Base-by-base conservation (phyloP, 2,113 vertebrate species). In the Pardalotus punctatus region DNA sequence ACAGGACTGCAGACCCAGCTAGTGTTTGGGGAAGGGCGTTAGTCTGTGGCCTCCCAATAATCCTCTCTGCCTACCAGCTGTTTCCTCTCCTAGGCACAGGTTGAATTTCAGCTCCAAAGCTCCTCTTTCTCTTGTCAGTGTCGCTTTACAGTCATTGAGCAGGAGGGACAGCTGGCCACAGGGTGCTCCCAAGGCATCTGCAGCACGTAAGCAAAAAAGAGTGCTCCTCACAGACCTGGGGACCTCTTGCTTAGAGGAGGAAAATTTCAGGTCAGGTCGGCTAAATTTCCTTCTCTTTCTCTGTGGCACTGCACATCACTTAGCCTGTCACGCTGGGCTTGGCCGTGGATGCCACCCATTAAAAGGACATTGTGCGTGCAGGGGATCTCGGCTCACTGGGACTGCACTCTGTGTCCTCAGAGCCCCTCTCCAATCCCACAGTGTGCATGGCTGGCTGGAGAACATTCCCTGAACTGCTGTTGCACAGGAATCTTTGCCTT, bases 241-340 rank as follows among this genome's bases (percentile, higher is more conserved):
- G 31, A 62, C 25, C 35, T 71, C 1, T 50, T 78, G 61, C 61
- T 79, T 38, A 58, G 42, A 57, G 53, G 31, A 69, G 40, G 77
- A 65, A 43, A 9, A 25, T 28, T 56, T 45, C 40, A 38, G 80
- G 48, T 60, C 70, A 71, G 61, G 25, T 42, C 80, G 76, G 54
- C 50, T 73, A 3, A 23, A 72, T 72, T 76, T 60, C 36, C 48
- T 79, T 72, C 10, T 60, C 27, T 69, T 51, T 82, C 53, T 56
- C 40, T 0, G 0, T 35, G 54, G 51, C 5, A 3, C 36, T 53
- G 35, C 28, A 16, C 29, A 6, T 40, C 67, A 10, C 54, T 67
- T 22, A 29, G 21, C 40, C 43, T 4, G 5, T 72, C 42, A 2
- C 0, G 0, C 35, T 38, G 67, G 56, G n/a, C 60, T 80, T 0